Base-by-base conservation (phyloP, 2,113 vertebrate species). In the Proterorhinus semilunaris region DNA sequence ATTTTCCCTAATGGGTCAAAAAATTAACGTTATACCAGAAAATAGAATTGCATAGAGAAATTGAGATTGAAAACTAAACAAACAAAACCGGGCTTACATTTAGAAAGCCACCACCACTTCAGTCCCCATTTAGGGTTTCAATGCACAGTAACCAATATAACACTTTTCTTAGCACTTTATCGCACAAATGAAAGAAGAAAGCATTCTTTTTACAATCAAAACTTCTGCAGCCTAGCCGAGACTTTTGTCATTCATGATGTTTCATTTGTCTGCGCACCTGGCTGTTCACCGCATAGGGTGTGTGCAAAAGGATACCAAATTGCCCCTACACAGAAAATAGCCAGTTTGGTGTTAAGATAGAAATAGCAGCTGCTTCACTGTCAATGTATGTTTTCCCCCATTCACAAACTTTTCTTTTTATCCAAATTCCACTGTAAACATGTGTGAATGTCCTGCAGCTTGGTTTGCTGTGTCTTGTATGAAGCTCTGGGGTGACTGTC, bases 371-470 rank as follows among this genome's bases (percentile, higher is more conserved):
- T 36, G n/a, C 13, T 68, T 55, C 50, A 66, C 58, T 52, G 59
- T 50, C 65, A 63, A 46, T 27, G 43, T 66, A 66, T 16, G 50
- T 10, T 45, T 49, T 62, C 62, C 27, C 27, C 27, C 27, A 15
- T 52, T 43, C 42, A 12, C 6, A 21, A 21, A 51, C 55, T 6
- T 69, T 50, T 47, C 27, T 21, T 15, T 54, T 69, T 62, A 74
- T 66, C 69, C 64, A 76, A 55, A 51, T 49, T 12, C n/a, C 75
- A 85, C 65, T 75, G 65, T 53, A 21, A 52, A 63, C 16, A 59
- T 62, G 68, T 62, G 74, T 83, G 64, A 80, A 85, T 83, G 71
- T 71, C 57, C 27, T 74, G 79, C 72, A 42, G 44, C 63, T 46
- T 10, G 59, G 66, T 42, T 50, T 65, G 58, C 42, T 45, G 42